Evolutionary conservation across 2,113 vertebrate genomes (phyloP).

Genomic region (Sander lucioperca): DNA sequence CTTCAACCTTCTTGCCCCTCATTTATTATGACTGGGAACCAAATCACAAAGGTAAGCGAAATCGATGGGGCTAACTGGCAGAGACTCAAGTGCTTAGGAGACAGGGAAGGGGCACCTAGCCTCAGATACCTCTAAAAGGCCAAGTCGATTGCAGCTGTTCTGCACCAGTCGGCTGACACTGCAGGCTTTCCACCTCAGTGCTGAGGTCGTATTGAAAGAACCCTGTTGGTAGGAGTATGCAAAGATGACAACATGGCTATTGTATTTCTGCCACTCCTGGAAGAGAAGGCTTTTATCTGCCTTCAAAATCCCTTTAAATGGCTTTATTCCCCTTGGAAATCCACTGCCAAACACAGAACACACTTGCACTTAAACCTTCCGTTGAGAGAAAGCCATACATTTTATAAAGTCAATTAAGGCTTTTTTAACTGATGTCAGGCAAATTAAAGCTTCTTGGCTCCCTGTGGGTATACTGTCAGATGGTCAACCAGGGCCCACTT

Average conservation of each 20-base stretch:
- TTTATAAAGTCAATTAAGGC: slow-evolving; percentile 81
- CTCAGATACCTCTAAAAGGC: slow-evolving; percentile 58
- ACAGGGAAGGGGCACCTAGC: slow-evolving; percentile 48
- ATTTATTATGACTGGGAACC: slow-evolving; percentile 74
- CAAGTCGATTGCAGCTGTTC: slow-evolving; percentile 68
- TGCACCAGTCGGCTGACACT: slow-evolving; percentile 70
- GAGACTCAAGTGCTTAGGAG: slow-evolving; percentile 65
- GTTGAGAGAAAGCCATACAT: slow-evolving; percentile 72
- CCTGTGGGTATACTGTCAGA: slow-evolving; percentile 67
- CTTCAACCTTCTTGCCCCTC: slow-evolving; percentile 52
- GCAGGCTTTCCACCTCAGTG: slow-evolving; percentile 69
- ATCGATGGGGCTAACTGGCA: slow-evolving; percentile 76
- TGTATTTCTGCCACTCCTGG: slow-evolving; percentile 78
- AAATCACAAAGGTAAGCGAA: slow-evolving; percentile 70
- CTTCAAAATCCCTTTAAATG: slow-evolving; percentile 76
- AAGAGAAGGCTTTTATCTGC: slow-evolving; percentile 76
- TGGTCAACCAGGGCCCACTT: slow-evolving; percentile 68
- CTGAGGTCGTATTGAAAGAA: slow-evolving; percentile 63
- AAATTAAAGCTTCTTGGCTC: slow-evolving; percentile 72
- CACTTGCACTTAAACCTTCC: slow-evolving; percentile 72
- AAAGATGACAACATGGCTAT: slow-evolving; percentile 75
- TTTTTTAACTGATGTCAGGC: slow-evolving; percentile 71
- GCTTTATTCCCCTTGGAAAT: slow-evolving; percentile 60
- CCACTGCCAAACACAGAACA: slow-evolving; percentile 63
- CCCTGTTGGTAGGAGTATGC: slow-evolving; percentile 48